A percentile compares a stretch with the other conserved stretches of the same genome.
These are phyloP conservation scores for Oenanthe melanoleuca DNA, from an alignment of 2,113 vertebrate species.

Conservation along the genomic window DNA sequence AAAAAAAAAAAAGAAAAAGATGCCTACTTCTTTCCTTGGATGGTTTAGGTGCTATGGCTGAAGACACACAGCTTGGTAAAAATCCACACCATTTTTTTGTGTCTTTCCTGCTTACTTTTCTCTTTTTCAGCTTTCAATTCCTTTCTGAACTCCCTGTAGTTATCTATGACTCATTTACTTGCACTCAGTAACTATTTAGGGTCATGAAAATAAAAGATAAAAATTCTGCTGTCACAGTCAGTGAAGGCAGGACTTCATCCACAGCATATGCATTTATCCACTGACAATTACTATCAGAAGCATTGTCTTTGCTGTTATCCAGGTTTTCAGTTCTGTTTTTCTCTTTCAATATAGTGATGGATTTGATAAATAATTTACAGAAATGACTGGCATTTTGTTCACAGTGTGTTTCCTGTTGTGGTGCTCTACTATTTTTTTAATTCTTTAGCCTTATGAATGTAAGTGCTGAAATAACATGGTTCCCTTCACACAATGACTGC, in stretches of 20 bases:
- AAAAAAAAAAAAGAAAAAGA: background rate
- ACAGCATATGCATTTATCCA: background rate
- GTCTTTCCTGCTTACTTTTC: background rate
- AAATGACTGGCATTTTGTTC: background rate
- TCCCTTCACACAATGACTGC: background rate
- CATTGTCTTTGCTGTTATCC: background rate
- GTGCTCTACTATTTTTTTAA: fast-evolving
- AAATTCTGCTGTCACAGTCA: background rate
- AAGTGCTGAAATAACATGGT: background rate
- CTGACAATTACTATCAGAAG: background rate
- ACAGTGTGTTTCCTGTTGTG: background rate
- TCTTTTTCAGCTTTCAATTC: background rate
- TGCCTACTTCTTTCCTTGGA: background rate
- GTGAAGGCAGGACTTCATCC: background rate
- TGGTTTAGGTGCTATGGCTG: background rate
- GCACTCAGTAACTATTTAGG: background rate
- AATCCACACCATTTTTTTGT: background rate
- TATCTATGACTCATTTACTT: background rate
- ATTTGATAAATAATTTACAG: background rate
- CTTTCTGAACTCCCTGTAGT: background rate
- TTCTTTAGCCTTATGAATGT: background rate
- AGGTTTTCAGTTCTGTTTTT: background rate
- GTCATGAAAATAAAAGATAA: background rate
- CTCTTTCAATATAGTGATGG: background rate
- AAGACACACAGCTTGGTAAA: background rate